Evolutionary conservation across 2,888 invertebrate genomes (phyloP).

Genomic region (Polia nebulosa): DNA sequence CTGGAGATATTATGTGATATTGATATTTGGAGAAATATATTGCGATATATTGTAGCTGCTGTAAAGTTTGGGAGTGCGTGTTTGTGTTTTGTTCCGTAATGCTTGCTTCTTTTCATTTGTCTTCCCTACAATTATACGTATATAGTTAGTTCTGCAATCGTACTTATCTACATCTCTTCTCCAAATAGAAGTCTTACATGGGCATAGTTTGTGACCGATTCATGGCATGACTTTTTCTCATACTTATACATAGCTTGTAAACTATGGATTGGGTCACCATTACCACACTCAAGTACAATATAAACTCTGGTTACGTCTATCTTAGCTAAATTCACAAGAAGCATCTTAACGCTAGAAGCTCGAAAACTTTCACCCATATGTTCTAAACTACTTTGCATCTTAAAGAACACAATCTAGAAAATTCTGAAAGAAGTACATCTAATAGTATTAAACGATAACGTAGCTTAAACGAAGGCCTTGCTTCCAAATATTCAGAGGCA

Average conservation of each 20-base stretch:
- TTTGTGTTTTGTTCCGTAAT: constrained; percentile 13
- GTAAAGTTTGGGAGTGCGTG: constrained; percentile 35
- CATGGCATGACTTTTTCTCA: too few relatives aligned
- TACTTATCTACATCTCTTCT: background rate
- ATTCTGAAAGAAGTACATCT: constrained; percentile 30
- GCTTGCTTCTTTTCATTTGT: constrained; percentile 4
- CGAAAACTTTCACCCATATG: constrained; percentile 1
- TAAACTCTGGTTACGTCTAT: too few relatives aligned
- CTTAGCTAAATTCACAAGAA: too few relatives aligned
- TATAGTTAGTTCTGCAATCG: background rate
- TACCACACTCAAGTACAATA: too few relatives aligned
- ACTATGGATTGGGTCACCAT: too few relatives aligned
- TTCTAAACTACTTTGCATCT: constrained; percentile 22
- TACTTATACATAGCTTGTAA: too few relatives aligned
- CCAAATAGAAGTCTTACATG: background rate
- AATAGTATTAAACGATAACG: constrained; percentile 51
- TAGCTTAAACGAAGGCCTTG: constrained; percentile 41
- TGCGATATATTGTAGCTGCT: constrained; percentile 21
- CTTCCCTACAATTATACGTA: background rate
- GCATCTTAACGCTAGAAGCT: background rate
- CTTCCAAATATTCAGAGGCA: constrained; percentile 64
- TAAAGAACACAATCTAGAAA: constrained; percentile 19
- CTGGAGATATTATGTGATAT: constrained; percentile 35
- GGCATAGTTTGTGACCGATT: too few relatives aligned
- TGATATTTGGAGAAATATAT: constrained; percentile 49